Conservation (phyloP, 2,888 invertebrate genomes). For the Tiliacea citrago region DNA sequence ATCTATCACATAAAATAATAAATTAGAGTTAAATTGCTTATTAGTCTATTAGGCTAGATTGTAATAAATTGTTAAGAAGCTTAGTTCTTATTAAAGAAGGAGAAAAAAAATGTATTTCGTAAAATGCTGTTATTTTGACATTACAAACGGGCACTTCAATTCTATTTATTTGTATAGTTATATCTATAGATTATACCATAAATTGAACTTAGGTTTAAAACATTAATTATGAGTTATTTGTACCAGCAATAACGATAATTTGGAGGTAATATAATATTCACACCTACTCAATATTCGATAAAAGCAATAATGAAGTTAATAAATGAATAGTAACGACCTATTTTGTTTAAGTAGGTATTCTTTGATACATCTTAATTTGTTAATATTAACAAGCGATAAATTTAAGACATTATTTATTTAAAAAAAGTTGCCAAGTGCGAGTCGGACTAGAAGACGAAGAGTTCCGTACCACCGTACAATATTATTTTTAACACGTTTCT, state of each 20-base stretch:
- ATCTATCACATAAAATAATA: too few species aligned
- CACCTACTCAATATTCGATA: slow-evolving; percentile 33
- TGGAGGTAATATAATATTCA: slow-evolving; percentile 15
- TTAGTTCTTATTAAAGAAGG: too few species aligned
- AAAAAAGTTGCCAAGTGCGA: not conserved
- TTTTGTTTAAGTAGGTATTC: too few species aligned
- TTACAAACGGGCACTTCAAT: too few species aligned
- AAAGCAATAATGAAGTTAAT: slow-evolving; percentile 19
- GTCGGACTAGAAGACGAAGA: not conserved
- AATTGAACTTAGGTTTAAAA: not conserved
- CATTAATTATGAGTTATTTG: slow-evolving; percentile 27
- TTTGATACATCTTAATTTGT: not conserved
- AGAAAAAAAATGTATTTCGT: too few species aligned
- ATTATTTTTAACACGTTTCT: not conserved
- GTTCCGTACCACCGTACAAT: not conserved
- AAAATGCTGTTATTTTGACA: too few species aligned
- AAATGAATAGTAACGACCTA: slow-evolving; percentile 6
- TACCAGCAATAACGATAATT: slow-evolving; percentile 13
- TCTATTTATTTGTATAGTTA: too few species aligned
- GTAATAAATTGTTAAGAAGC: too few species aligned
- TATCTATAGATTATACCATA: too few species aligned
- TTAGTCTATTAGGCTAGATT: too few species aligned
- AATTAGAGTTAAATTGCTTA: too few species aligned
- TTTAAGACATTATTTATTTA: not conserved
- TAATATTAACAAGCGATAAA: slow-evolving; percentile 20